phyloP scores from a whole-genome alignment of 2,113 vertebrate genomes.

The Scartelaos histophorus region DNA sequence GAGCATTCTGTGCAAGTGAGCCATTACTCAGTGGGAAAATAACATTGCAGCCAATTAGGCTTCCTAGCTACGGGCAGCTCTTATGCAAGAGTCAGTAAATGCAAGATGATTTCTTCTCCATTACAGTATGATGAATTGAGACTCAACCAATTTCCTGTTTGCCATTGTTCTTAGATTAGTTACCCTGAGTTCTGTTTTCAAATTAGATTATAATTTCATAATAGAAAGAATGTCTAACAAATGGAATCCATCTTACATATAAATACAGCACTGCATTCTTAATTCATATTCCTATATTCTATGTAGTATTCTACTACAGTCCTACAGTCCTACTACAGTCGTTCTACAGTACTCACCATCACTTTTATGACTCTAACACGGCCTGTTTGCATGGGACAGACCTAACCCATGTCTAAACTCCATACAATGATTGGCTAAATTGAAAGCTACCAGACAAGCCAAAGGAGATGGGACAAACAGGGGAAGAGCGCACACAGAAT shows the following conservation, averaged over 20 bases:
- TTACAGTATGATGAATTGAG: not conserved
- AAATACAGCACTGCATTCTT: not conserved
- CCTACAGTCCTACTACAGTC: conserved; percentile 2
- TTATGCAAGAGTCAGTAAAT: not conserved
- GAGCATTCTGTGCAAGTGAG: not conserved
- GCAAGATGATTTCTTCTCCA: not conserved
- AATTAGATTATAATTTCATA: not conserved
- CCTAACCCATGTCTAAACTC: conserved; percentile 28
- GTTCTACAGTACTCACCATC: not conserved
- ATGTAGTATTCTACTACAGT: too few species aligned
- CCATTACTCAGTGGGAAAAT: not conserved
- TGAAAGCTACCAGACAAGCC: conserved; percentile 18
- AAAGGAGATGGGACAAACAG: conserved; percentile 5
- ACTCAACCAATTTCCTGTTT: not conserved
- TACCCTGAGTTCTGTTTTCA: not conserved
- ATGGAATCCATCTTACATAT: not conserved
- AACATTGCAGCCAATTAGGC: not conserved
- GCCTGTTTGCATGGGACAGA: conserved; percentile 16
- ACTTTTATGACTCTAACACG: conserved; percentile 24
- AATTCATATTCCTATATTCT: too few species aligned
- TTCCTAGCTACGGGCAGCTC: not conserved
- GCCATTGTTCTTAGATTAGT: not conserved
- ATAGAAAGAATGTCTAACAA: too few species aligned
- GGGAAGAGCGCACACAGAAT: not conserved
- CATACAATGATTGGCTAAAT: conserved; percentile 23